A percentile compares a stretch with the other conserved stretches of the same genome.
Conservation (phyloP, 2,888 invertebrate species). For the Trissolcus brochymenae region DNA sequence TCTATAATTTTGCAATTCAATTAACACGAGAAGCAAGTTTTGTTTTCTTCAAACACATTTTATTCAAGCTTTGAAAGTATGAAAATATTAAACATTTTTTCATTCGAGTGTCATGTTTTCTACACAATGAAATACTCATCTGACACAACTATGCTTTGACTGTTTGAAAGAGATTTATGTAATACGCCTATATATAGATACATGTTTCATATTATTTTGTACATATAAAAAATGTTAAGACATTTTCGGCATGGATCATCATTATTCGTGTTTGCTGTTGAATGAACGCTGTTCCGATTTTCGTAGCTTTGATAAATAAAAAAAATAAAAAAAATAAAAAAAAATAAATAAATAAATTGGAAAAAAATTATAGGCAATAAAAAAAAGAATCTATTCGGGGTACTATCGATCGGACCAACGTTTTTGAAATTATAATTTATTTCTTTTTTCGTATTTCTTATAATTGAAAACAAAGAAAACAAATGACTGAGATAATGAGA, state of each 20-base stretch:
- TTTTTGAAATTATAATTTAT: not conserved
- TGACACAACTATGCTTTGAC: slow-evolving; percentile 61
- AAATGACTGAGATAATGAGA: not conserved
- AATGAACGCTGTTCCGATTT: slow-evolving; percentile 46
- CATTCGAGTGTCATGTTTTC: slow-evolving; percentile 70
- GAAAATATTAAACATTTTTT: too few species aligned
- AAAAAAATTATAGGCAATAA: slow-evolving; percentile 5
- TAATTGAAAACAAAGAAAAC: slow-evolving; percentile 29
- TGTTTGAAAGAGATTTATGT: slow-evolving; percentile 34
- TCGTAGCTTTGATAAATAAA: slow-evolving; percentile 20
- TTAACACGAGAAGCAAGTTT: too few species aligned
- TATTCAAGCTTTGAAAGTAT: too few species aligned
- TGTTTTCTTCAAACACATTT: too few species aligned
- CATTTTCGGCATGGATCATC: slow-evolving; percentile 41
- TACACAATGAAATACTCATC: slow-evolving; percentile 73
- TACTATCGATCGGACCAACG: slow-evolving; percentile 55
- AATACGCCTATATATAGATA: slow-evolving; percentile 43
- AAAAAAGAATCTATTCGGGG: slow-evolving; percentile 39
- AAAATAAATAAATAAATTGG: not conserved
- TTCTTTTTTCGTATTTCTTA: slow-evolving; percentile 3
- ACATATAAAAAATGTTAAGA: slow-evolving; percentile 53
- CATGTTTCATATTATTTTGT: slow-evolving; percentile 45
- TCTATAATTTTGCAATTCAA: too few species aligned
- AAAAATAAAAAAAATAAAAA: slow-evolving; percentile 27
- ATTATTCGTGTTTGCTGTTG: slow-evolving; percentile 29